These are phyloP conservation scores for Nemotelus pantherinus DNA, from an alignment of 2,888 invertebrate genomes.

Conservation along the genomic window DNA sequence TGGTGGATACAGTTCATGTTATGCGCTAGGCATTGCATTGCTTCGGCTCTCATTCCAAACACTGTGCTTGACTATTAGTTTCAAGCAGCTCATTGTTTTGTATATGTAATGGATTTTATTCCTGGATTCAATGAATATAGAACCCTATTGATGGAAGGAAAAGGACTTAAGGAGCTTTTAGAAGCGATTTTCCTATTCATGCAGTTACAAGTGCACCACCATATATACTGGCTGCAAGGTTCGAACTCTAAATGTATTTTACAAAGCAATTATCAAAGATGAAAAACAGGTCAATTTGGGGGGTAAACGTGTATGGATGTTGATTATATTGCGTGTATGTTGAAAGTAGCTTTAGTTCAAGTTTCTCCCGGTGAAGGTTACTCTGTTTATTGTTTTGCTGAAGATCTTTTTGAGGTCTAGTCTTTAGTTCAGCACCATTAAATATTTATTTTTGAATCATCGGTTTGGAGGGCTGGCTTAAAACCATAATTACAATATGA, in stretches of 20 bases:
- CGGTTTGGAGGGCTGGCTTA: no score
- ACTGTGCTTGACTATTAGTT: slow-evolving; percentile 38
- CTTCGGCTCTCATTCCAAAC: neutral
- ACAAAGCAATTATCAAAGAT: slow-evolving; percentile 38
- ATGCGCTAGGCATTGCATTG: neutral
- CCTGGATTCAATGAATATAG: slow-evolving; percentile 34
- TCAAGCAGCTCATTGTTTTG: slow-evolving; percentile 44
- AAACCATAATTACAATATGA: no score
- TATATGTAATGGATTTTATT: slow-evolving; percentile 44
- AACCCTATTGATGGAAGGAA: slow-evolving; percentile 15
- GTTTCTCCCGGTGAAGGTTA: neutral
- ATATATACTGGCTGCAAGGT: neutral
- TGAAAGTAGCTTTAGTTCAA: slow-evolving; percentile 1
- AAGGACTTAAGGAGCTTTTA: slow-evolving; percentile 36
- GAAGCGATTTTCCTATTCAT: slow-evolving; percentile 38
- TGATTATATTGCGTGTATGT: slow-evolving; percentile 13
- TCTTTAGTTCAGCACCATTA: no score
- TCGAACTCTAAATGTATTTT: slow-evolving; percentile 39
- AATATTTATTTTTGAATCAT: no score
- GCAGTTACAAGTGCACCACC: slow-evolving; percentile 9
- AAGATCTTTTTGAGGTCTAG: no score
- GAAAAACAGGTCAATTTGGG: slow-evolving; percentile 43
- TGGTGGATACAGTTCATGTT: neutral
- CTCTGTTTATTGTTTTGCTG: neutral
- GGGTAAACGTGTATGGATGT: neutral